Evolutionary conservation across 2,797 vertebrate species (phyloP).

Genomic region (Allobates femoralis): DNA sequence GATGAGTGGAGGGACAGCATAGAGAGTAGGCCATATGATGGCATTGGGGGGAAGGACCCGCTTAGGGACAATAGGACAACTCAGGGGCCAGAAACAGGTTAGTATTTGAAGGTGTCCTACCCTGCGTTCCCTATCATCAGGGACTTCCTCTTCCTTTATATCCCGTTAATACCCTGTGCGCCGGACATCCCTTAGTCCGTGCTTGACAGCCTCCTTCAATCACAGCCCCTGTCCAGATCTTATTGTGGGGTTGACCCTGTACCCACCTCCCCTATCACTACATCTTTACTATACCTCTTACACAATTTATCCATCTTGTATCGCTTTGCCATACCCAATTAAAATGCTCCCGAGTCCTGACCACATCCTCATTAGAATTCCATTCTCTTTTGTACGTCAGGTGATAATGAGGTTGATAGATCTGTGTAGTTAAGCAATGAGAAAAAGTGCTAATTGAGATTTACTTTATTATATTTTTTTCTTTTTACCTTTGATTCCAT

Average conservation of each 20-base stretch:
- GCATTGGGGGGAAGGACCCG: no score
- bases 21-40: no score
- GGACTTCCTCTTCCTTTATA: no score
- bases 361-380: constrained; percentile 21
- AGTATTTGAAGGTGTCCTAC: no score
- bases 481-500: constrained; percentile 52
- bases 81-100: no score
- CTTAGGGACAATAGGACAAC: no score
- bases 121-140: no score
- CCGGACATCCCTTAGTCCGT: no score
- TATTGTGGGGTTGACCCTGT: background rate
- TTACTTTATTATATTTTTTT: constrained; percentile 39
- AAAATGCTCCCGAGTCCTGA: background rate
- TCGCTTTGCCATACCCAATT: background rate
- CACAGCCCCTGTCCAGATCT: no score
- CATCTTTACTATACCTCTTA: background rate
- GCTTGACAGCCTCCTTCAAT: no score
- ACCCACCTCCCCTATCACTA: background rate
- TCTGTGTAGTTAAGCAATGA: constrained; percentile 52
- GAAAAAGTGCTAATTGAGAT: constrained; percentile 58
- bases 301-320: background rate
- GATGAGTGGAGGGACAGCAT: no score
- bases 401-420: constrained; percentile 38
- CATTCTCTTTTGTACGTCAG: constrained; percentile 8
- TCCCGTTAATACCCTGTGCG: no score